phyloP scores from a whole-genome alignment of 2,113 vertebrate genomes.

The Nerophis ophidion region DNA sequence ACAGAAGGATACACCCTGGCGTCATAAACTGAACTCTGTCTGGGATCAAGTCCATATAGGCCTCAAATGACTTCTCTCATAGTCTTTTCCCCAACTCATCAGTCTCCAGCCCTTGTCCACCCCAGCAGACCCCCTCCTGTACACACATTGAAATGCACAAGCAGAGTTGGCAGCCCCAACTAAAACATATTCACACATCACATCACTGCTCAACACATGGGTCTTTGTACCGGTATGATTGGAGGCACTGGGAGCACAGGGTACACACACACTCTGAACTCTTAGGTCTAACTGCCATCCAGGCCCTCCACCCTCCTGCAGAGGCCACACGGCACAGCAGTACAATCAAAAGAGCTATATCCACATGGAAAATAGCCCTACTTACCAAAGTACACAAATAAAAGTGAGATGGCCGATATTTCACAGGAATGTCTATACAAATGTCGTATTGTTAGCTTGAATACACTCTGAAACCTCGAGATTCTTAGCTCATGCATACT shows the following conservation, averaged over 20 bases:
- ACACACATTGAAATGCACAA: constrained; percentile 29
- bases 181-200: constrained; percentile 67
- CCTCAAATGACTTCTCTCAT: constrained; percentile 46
- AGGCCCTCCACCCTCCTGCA: constrained; percentile 40
- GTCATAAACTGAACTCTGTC: constrained; percentile 51
- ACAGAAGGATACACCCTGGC: constrained; percentile 48
- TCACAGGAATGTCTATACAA: constrained; percentile 62
- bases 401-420: constrained; percentile 59
- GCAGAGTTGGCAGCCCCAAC: constrained; percentile 51
- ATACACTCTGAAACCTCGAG: constrained; percentile 47
- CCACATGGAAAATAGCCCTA: constrained; percentile 52
- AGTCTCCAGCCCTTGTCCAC: constrained; percentile 10
- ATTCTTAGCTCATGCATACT: constrained; percentile 51
- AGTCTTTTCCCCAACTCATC: constrained; percentile 42
- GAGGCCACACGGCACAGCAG: constrained; percentile 51
- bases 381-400: constrained; percentile 68
- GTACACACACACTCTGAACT: constrained; percentile 26
- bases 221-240: constrained; percentile 66
- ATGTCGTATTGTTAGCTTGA: constrained; percentile 60
- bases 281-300: constrained; percentile 51
- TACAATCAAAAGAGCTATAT: constrained; percentile 49
- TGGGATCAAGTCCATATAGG: constrained; percentile 54
- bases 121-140: constrained; percentile 8
- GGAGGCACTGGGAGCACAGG: constrained; percentile 38
- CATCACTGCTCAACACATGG: constrained; percentile 64